These are phyloP conservation scores for Paelopatides confundens DNA, from an alignment of 53 echinoderm and acorn worm genomes.

Conservation along the genomic window DNA sequence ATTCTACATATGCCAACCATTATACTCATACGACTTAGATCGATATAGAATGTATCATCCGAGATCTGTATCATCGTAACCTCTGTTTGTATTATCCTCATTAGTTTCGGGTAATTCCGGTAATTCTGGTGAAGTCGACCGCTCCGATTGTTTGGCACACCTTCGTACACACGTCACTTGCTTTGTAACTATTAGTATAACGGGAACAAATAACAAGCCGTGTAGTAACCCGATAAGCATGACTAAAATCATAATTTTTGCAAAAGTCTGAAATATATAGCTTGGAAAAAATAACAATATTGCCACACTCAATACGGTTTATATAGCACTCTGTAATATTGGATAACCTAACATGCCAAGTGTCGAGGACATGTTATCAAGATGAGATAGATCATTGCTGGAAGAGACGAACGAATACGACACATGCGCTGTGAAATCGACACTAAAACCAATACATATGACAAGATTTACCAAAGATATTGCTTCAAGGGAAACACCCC, in stretches of 20 bases:
- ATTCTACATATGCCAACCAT: too few relatives aligned
- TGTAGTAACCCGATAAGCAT: constrained; percentile 26
- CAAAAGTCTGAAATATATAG: constrained; percentile 10
- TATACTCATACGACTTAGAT: too few relatives aligned
- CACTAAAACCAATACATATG: constrained; percentile 35
- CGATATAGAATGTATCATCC: too few relatives aligned
- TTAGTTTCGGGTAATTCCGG: too few relatives aligned
- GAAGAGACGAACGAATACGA: background rate
- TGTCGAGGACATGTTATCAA: background rate
- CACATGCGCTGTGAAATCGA: constrained; percentile 2
- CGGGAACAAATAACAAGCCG: constrained; percentile 13
- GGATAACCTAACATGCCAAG: background rate
- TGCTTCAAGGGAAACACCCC: constrained; percentile 22
- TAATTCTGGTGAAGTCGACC: too few relatives aligned
- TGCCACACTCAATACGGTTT: background rate
- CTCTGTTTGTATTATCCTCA: too few relatives aligned
- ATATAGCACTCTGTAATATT: constrained; percentile 17
- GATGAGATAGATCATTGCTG: background rate
- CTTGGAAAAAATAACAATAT: background rate
- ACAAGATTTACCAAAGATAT: constrained; percentile 50
- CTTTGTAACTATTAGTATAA: too few relatives aligned
- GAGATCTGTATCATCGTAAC: too few relatives aligned
- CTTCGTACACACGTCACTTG: too few relatives aligned
- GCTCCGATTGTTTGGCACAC: too few relatives aligned
- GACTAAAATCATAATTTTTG: constrained; percentile 9